phyloP scores from a whole-genome alignment of 35 echinoderm and acorn worm species.

The Apostichopus japonicus region DNA sequence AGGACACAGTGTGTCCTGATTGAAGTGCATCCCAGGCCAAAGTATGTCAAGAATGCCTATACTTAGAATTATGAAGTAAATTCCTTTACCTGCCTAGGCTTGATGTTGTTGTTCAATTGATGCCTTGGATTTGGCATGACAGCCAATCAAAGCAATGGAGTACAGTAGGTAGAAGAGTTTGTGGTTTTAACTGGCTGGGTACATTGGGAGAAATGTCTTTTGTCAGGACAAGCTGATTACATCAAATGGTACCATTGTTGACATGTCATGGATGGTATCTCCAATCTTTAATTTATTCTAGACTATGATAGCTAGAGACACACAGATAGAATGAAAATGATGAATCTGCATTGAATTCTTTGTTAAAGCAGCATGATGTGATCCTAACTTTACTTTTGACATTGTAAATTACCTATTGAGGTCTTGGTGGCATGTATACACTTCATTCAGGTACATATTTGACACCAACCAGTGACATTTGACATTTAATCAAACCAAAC shows the following conservation, averaged over 20 bases:
- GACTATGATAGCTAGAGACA: too few species aligned
- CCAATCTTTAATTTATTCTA: too few species aligned
- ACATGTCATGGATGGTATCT: too few species aligned
- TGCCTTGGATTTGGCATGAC: neutral
- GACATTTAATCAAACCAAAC: too few species aligned
- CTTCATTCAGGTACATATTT: too few species aligned
- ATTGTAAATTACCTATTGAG: too few species aligned
- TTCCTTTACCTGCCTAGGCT: slow-evolving; percentile 6
- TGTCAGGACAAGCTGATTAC: neutral
- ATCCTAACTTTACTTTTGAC: too few species aligned
- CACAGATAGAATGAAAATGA: too few species aligned
- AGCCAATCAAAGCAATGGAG: neutral
- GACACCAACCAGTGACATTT: too few species aligned
- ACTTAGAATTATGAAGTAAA: neutral
- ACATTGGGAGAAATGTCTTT: neutral
- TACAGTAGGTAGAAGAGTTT: neutral
- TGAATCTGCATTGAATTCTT: too few species aligned
- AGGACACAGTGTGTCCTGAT: neutral
- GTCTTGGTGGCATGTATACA: too few species aligned
- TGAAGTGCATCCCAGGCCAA: neutral
- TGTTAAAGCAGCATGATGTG: too few species aligned
- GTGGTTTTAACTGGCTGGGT: neutral
- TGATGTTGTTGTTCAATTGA: neutral
- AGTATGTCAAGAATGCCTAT: slow-evolving; percentile 15
- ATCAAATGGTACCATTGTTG: neutral